Conservation (phyloP, 2,113 vertebrate species). For the Atrichornis clamosus region DNA sequence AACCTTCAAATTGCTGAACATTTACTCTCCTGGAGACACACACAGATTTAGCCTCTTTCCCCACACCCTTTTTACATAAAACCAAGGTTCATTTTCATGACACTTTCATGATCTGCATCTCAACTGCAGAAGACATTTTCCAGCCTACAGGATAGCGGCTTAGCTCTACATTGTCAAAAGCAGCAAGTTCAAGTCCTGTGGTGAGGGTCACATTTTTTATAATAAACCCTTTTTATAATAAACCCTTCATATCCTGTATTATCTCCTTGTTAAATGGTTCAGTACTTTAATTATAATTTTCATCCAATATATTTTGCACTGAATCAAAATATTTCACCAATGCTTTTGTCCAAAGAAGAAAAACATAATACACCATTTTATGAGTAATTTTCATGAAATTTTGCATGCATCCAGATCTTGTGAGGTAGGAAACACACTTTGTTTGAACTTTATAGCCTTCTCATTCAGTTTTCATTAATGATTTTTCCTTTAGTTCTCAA, state of each 20-base stretch:
- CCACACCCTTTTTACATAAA: background rate
- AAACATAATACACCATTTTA: slow-evolving; percentile 33
- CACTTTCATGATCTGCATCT: background rate
- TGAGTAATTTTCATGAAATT: slow-evolving; percentile 52
- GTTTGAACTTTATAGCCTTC: slow-evolving; percentile 62
- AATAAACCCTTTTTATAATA: slow-evolving; percentile 30
- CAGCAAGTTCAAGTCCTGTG: slow-evolving; percentile 25
- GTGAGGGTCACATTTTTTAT: slow-evolving; percentile 48
- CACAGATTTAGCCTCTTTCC: background rate
- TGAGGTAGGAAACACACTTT: slow-evolving; percentile 16
- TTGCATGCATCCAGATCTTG: slow-evolving; percentile 48
- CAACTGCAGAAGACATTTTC: background rate
- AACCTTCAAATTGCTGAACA: background rate
- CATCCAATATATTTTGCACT: background rate
- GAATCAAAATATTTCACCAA: slow-evolving; percentile 11
- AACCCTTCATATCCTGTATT: background rate
- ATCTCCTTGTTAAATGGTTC: slow-evolving; percentile 45
- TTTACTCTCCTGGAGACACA: background rate
- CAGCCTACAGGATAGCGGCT: background rate
- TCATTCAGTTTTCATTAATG: slow-evolving; percentile 49
- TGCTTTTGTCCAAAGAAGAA: background rate
- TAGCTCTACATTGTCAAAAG: slow-evolving; percentile 16
- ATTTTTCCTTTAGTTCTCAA: slow-evolving; percentile 51
- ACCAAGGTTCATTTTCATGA: background rate
- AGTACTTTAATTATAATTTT: slow-evolving; percentile 40